These are phyloP conservation scores for Falco peregrinus DNA, from an alignment of 2,797 vertebrate species.

Conservation along the genomic window DNA sequence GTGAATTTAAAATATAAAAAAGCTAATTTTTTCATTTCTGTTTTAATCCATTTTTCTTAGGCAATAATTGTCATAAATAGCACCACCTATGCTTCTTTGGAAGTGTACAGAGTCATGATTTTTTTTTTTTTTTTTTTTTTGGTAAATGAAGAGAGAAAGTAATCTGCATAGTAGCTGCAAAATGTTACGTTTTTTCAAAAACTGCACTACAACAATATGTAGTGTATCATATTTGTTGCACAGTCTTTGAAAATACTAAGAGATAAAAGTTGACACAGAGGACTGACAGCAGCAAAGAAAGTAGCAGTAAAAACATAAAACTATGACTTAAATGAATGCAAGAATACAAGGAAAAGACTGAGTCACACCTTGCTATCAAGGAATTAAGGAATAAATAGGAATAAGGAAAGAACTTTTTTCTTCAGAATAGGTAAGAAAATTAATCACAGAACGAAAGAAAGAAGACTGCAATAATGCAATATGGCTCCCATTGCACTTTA, in stretches of 20 bases:
- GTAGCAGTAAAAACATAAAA: background rate
- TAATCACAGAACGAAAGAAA: background rate
- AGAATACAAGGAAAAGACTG: background rate
- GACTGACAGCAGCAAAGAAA: background rate
- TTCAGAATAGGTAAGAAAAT: background rate
- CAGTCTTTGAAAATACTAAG: background rate
- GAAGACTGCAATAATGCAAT: background rate
- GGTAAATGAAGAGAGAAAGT: background rate
- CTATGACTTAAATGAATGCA: background rate
- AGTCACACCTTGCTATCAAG: background rate
- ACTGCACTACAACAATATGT: background rate
- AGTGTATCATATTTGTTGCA: background rate
- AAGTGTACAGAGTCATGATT: background rate
- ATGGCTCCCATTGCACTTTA: background rate
- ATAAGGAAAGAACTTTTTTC: background rate
- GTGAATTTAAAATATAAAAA: background rate
- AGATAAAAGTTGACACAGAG: background rate
- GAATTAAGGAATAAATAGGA: background rate
- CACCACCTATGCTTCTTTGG: background rate
- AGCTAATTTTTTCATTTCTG: fast-evolving
- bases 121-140: background rate
- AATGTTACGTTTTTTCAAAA: background rate
- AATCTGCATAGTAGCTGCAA: background rate
- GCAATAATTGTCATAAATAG: background rate
- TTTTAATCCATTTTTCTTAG: background rate